Percentiles rank a stretch among this genome's conserved stretches.
These are phyloP conservation scores for Cotesia typhae DNA, from an alignment of 1,140 invertebrate species.

Conservation along the genomic window DNA sequence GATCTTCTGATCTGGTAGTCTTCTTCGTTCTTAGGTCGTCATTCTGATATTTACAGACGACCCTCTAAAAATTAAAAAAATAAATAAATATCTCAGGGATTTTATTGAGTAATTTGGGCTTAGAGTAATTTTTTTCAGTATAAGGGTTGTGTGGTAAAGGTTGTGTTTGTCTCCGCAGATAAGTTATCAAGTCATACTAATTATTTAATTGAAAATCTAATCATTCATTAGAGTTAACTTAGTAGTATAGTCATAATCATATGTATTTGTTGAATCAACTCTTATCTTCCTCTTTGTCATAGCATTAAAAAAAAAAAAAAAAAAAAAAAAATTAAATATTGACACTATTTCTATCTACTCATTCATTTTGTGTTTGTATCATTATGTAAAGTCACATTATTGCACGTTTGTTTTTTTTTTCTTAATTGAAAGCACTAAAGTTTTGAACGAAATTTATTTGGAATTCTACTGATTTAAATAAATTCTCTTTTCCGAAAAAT, in stretches of 20 bases:
- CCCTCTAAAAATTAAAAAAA: not conserved
- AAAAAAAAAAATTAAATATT: not conserved
- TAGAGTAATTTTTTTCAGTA: not conserved
- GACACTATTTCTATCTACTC: not conserved
- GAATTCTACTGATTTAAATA: no score
- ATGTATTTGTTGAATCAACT: no score
- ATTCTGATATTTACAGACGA: slow-evolving; percentile 17
- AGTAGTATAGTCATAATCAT: no score
- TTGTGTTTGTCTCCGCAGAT: slow-evolving; percentile 5
- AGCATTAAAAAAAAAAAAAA: not conserved
- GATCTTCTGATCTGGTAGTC: slow-evolving; percentile 33
- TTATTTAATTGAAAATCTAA: no score
- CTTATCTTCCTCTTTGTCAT: not conserved
- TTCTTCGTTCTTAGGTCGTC: slow-evolving; percentile 39
- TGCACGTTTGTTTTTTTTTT: slow-evolving; percentile 13
- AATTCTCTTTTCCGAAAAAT: no score
- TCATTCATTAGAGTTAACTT: no score
- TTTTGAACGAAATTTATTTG: not conserved
- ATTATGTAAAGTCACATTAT: not conserved
- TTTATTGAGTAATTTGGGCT: slow-evolving; percentile 2
- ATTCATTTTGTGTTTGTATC: slow-evolving; percentile 10
- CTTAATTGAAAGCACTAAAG: not conserved
- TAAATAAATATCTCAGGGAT: not conserved
- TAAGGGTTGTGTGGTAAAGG: slow-evolving; percentile 16
- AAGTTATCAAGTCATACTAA: no score